Evolutionary conservation across 2,888 invertebrate genomes (phyloP).

Genomic region (Andrena bicolor): DNA sequence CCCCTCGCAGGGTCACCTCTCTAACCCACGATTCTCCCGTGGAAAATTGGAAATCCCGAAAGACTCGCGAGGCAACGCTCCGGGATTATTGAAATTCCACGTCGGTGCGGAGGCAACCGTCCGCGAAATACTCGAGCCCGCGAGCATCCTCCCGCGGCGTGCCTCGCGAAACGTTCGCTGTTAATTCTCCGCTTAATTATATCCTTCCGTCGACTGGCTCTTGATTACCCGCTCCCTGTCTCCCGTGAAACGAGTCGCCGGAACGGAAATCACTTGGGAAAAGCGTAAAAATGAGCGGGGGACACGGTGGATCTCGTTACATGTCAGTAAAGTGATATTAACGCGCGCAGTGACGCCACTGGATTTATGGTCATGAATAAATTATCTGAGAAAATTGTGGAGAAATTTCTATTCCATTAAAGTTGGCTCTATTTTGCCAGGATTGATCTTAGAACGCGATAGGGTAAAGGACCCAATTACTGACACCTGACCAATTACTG

Average conservation of each 20-base stretch:
- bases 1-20: not conserved
- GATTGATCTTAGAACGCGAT: too few species aligned
- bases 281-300: not conserved
- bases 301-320: too few species aligned
- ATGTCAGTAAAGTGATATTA: not conserved
- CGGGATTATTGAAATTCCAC: conserved; percentile 54
- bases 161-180: not conserved
- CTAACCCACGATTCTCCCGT: not conserved
- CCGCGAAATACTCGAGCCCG: conserved; percentile 12
- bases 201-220: not conserved
- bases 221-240: not conserved
- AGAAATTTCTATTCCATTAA: not conserved
- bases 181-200: conserved; percentile 34
- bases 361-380: too few species aligned
- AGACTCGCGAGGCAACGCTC: conserved; percentile 15
- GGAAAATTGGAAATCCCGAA: conserved; percentile 41
- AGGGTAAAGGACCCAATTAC: too few species aligned
- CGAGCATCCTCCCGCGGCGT: not conserved
- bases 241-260: not conserved
- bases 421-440: too few species aligned
- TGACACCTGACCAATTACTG: too few species aligned
- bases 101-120: not conserved
- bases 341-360: not conserved
- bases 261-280: not conserved
- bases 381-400: not conserved